Evolutionary conservation across 2,797 vertebrate genomes (phyloP).

Genomic region (Rhinichthys osculus): DNA sequence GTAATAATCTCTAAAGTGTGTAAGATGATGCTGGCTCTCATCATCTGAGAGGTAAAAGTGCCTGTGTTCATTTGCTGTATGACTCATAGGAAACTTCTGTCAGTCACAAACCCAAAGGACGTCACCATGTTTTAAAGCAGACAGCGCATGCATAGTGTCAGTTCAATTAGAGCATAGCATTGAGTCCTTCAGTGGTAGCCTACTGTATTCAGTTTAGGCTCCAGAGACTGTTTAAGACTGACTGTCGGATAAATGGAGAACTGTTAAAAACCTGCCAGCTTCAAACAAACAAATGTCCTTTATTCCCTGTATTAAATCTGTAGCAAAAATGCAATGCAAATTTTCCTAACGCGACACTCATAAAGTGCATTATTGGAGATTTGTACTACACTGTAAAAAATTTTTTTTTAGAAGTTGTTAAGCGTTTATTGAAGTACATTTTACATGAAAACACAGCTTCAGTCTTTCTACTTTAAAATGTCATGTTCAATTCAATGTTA

Average conservation of each 20-base stretch:
- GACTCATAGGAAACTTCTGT: constrained; percentile 31
- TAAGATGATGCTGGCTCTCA: constrained; percentile 34
- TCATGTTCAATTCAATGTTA: neutral
- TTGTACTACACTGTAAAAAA: neutral
- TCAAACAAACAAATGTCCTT: constrained; percentile 26
- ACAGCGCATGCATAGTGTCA: constrained; percentile 1
- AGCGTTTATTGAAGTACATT: neutral
- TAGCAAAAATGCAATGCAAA: neutral
- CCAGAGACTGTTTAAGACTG: constrained; percentile 4
- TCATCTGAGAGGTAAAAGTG: constrained; percentile 24
- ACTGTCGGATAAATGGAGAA: constrained; percentile 31
- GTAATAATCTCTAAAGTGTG: constrained; percentile 16
- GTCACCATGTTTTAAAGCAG: constrained; percentile 32
- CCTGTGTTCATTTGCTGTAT: constrained; percentile 35
- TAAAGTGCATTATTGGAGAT: neutral
- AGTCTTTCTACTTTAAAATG: neutral
- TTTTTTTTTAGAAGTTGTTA: neutral
- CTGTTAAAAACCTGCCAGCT: constrained; percentile 11
- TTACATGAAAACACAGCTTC: neutral
- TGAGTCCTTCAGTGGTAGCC: constrained; percentile 7
- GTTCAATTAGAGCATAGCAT: constrained; percentile 29
- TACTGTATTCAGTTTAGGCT: constrained; percentile 8
- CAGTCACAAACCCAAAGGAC: constrained; percentile 15
- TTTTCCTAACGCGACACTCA: neutral
- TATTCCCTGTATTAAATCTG: neutral